Evolutionary conservation across 1,140 invertebrate species (phyloP), one percentile per base, ranked within the genome.

Genomic region (Ceratosolen solmsi): DNA sequence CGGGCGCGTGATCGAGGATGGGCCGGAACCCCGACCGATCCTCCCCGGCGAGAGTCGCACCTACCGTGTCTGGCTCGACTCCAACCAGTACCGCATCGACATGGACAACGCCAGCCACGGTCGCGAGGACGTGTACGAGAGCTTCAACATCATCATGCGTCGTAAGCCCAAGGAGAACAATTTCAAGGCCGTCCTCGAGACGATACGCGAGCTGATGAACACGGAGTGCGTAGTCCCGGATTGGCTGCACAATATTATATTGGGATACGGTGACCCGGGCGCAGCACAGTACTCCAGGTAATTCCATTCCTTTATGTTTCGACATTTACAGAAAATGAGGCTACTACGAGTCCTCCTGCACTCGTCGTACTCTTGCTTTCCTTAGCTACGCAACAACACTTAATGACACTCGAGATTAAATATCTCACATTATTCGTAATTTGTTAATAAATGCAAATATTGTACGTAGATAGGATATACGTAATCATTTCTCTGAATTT

Each of bases 101-200:
- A 97, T 99, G 95, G 95, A 98, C 87, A 93, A 94, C 79, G 93
- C 94, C 1, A 94, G 94, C 83, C 94, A 95, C 89, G 95, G 96
- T 80, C 92, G 94, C 86, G 96, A 96, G 86, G 95, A 93, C 88
- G 96, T 99, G 15, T 99, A 99, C 90, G 97, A 98, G 89, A 96
- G 95, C n/a, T 99, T 99, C 89, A 99, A 99, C 89, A 95, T 99
- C 41, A 94, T 99, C 70, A 97, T 99, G 94, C 93, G 99, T 71
- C 93, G 99, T 38, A 99, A 99, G 91, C 98, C 99, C 0, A 99
- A 99, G 89, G 98, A 99, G 90, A 99, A 99, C 89, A 99, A 99
- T 91, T 99, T 99, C 89, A 98, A 99, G 92, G 99, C 99, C 0
- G 99, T 99, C 13, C 90, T 99, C 82, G 98, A 99, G 91, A 99